Conservation (phyloP, 1,140 invertebrate species). For the Drosophila chauvacae region DNA sequence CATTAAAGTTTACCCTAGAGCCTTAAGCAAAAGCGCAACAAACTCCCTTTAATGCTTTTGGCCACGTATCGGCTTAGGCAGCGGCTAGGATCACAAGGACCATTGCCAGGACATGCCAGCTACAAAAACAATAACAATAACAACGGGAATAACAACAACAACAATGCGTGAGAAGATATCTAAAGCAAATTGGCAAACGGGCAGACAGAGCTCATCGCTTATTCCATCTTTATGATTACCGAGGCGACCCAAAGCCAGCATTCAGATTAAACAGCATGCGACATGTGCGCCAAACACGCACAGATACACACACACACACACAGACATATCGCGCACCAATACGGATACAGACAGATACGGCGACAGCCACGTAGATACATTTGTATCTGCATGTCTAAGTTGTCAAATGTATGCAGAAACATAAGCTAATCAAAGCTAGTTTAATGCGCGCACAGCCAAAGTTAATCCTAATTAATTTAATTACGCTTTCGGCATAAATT, state of each 20-base stretch:
- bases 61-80: constrained; percentile 7
- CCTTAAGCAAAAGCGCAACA: not conserved
- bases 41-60: not conserved
- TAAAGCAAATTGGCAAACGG: constrained; percentile 56
- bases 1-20: not conserved
- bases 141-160: constrained; percentile 6
- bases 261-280: constrained; percentile 74
- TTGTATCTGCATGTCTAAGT: constrained; percentile 72
- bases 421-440: constrained; percentile 82
- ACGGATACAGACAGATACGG: not conserved
- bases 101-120: constrained; percentile 2
- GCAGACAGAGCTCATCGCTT: constrained; percentile 71
- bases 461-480: constrained; percentile 83
- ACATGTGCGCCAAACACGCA: constrained; percentile 49
- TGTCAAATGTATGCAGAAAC: constrained; percentile 62
- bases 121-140: constrained; percentile 19
- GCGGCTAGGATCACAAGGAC: not conserved
- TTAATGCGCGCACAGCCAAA: constrained; percentile 82
- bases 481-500: constrained; percentile 81
- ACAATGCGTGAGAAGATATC: constrained; percentile 39
- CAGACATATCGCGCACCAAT: not conserved
- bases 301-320: constrained; percentile 11
- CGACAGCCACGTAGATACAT: constrained; percentile 55
- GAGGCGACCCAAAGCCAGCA: constrained; percentile 69
- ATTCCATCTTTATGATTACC: constrained; percentile 80